Percentiles rank a stretch among this genome's conserved stretches.
Conservation (phyloP, 2,113 vertebrate genomes). For the Clinocottus analis region DNA sequence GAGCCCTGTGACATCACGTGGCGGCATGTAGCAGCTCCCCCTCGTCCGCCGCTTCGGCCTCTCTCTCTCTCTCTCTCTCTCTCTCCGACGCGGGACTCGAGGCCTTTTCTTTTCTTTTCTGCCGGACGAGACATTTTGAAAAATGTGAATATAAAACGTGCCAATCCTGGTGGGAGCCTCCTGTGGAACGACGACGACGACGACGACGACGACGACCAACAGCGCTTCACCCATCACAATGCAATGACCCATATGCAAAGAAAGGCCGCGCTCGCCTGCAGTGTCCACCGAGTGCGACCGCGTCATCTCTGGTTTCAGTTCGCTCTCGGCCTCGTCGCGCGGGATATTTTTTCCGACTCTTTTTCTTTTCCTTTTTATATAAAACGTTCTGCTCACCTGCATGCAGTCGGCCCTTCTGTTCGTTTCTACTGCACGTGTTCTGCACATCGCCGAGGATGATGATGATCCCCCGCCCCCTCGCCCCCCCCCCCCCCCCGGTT, state of each 20-base stretch:
- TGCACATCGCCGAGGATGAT: slow-evolving; percentile 60
- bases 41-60: slow-evolving; percentile 63
- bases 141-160: slow-evolving; percentile 77
- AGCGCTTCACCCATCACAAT: slow-evolving; percentile 69
- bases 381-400: slow-evolving; percentile 70
- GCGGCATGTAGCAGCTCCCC: slow-evolving; percentile 70
- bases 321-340: slow-evolving; percentile 43
- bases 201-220: slow-evolving; percentile 48
- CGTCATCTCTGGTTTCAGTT: slow-evolving; percentile 58
- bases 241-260: slow-evolving; percentile 83
- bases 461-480: no score
- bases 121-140: slow-evolving; percentile 56
- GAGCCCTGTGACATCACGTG: slow-evolving; percentile 38
- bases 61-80: no score
- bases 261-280: slow-evolving; percentile 64
- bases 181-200: slow-evolving; percentile 50
- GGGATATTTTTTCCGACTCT: slow-evolving; percentile 40
- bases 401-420: slow-evolving; percentile 70
- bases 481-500: slow-evolving; percentile 16
- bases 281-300: slow-evolving; percentile 36
- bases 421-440: slow-evolving; percentile 76
- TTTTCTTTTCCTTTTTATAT: slow-evolving; percentile 47
- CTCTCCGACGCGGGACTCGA: slow-evolving; percentile 39
- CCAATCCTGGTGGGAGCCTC: slow-evolving; percentile 66
- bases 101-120: no score